Conservation (phyloP, 1,140 invertebrate species). For the Pararge aegeria region DNA sequence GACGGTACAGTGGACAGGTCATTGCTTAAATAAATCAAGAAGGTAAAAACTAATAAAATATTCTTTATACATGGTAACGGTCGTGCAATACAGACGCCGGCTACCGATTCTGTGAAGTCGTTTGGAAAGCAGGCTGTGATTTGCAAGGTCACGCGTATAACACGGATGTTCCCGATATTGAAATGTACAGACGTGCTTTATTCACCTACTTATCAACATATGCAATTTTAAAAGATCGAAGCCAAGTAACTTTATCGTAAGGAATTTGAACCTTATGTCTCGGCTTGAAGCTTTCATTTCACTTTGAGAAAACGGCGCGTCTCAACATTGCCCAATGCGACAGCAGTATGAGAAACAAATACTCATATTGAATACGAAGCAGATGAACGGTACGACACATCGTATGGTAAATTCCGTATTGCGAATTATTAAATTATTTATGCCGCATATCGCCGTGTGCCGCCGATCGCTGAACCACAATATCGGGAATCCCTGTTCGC, state of each 20-base stretch:
- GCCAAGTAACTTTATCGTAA: slow-evolving; percentile 33
- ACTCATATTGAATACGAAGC: slow-evolving; percentile 78
- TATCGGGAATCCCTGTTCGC: slow-evolving; percentile 77
- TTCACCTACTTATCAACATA: slow-evolving; percentile 78
- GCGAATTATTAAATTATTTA: slow-evolving; percentile 80
- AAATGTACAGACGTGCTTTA: slow-evolving; percentile 79
- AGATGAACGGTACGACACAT: slow-evolving; percentile 72
- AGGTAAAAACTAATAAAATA: slow-evolving; percentile 73
- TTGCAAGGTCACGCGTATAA: slow-evolving; percentile 79
- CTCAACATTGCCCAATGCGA: slow-evolving; percentile 73
- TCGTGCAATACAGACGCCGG: slow-evolving; percentile 71
- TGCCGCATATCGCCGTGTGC: slow-evolving; percentile 73
- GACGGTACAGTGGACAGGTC: slow-evolving; percentile 49
- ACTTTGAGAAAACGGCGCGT: slow-evolving; percentile 45
- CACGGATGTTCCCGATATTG: slow-evolving; percentile 79
- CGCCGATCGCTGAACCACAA: slow-evolving; percentile 75
- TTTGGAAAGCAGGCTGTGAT: slow-evolving; percentile 79
- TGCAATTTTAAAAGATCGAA: slow-evolving; percentile 72
- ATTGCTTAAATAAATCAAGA: slow-evolving; percentile 67
- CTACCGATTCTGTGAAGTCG: slow-evolving; percentile 73
- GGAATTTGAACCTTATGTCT: slow-evolving; percentile 56
- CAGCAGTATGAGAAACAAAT: slow-evolving; percentile 78
- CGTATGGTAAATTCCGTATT: slow-evolving; percentile 78
- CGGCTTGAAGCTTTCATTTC: slow-evolving; percentile 53
- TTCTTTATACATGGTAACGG: slow-evolving; percentile 66